Percentiles rank a stretch among this genome's conserved stretches.
Evolutionary conservation across 2,888 invertebrate genomes (phyloP).

Genomic region (Trissolcus japonicus): DNA sequence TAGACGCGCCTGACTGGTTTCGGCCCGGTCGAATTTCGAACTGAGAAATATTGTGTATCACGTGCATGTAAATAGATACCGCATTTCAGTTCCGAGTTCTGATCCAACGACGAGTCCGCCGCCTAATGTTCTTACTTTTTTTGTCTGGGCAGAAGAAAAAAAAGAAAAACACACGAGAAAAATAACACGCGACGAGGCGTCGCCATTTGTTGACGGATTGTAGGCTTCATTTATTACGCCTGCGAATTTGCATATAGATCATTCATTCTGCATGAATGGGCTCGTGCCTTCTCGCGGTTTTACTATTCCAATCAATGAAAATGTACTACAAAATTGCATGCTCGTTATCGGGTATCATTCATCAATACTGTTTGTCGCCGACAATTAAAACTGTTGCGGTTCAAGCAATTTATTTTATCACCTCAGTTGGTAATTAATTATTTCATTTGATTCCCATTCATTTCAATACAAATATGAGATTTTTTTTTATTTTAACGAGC

Average conservation of each 20-base stretch:
- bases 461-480: not conserved
- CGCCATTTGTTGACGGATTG: conserved; percentile 31
- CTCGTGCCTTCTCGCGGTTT: conserved; percentile 42
- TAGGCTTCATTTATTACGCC: conserved; percentile 18
- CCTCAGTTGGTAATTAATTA: conserved; percentile 7
- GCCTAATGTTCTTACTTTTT: conserved; percentile 14
- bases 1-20: conserved; percentile 57
- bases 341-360: conserved; percentile 36
- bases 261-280: conserved; percentile 55
- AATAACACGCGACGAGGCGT: conserved; percentile 23
- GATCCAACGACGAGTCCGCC: conserved; percentile 7
- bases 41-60: conserved; percentile 62
- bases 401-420: conserved; percentile 22
- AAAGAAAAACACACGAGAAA: not conserved
- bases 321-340: conserved; percentile 45
- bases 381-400: conserved; percentile 35
- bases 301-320: conserved; percentile 55
- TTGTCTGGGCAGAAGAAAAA: not conserved
- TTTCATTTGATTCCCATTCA: not conserved
- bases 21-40: conserved; percentile 64
- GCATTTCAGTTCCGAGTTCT: conserved; percentile 29
- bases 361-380: conserved; percentile 29
- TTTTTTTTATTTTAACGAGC: not conserved
- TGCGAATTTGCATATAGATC: conserved; percentile 49
- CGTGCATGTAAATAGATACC: conserved; percentile 59